These are phyloP conservation scores for Hypsibius dujardini DNA, from an alignment of 1,140 invertebrate genomes.

Conservation along the genomic window DNA sequence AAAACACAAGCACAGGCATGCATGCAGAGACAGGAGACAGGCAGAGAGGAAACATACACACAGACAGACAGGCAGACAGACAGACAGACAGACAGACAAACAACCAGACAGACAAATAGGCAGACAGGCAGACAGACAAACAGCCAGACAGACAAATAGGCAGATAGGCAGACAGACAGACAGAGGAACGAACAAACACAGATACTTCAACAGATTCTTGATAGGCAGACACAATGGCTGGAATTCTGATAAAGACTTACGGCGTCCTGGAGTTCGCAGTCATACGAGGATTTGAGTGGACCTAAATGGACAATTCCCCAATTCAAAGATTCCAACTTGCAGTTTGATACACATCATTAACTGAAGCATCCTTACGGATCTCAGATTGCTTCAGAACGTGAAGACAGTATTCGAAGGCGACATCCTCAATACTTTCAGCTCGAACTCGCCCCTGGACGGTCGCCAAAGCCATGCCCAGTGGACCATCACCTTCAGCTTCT, in stretches of 20 bases:
- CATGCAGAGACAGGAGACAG: too few relatives aligned
- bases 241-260: neutral
- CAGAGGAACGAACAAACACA: too few relatives aligned
- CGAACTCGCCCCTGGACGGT: neutral
- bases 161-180: too few relatives aligned
- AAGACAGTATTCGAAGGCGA: neutral
- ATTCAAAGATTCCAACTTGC: too few relatives aligned
- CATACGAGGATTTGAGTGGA: constrained; percentile 12
- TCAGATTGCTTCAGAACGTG: constrained; percentile 1
- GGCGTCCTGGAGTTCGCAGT: constrained; percentile 3
- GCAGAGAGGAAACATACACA: too few relatives aligned
- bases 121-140: too few relatives aligned
- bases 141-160: too few relatives aligned
- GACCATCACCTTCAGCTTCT: neutral
- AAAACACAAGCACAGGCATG: too few relatives aligned
- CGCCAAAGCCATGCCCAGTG: neutral
- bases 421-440: neutral
- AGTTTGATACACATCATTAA: neutral
- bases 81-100: too few relatives aligned
- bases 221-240: neutral
- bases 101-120: too few relatives aligned
- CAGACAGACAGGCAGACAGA: too few relatives aligned
- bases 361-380: constrained; percentile 3
- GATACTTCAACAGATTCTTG: too few relatives aligned
- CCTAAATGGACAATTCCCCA: neutral